Evolutionary conservation across 2,888 invertebrate species (phyloP).

Genomic region (Drosophila borealis): DNA sequence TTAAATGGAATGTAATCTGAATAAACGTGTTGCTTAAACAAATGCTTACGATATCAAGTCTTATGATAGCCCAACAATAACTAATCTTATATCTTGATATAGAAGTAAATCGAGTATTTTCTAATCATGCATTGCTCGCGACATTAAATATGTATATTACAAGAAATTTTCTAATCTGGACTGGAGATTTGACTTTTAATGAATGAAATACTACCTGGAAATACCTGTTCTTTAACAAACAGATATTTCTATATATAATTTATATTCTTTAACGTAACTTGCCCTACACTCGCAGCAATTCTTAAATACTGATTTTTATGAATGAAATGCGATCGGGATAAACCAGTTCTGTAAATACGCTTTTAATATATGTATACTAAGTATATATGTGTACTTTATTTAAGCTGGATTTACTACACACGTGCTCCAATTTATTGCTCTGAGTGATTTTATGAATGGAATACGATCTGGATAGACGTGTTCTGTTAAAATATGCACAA

Average conservation of each 20-base stretch:
- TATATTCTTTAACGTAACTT: background rate
- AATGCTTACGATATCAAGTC: background rate
- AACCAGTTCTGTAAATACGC: constrained; percentile 17
- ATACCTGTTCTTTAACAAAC: constrained; percentile 2
- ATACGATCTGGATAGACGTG: constrained; percentile 25
- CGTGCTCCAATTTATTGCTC: constrained; percentile 4
- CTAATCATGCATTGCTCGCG: background rate
- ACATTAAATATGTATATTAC: background rate
- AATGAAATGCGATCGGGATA: constrained; percentile 18
- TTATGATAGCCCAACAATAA: background rate
- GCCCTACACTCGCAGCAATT: background rate
- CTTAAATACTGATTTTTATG: constrained; percentile 8
- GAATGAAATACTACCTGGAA: background rate
- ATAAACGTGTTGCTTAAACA: constrained; percentile 4
- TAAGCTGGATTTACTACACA: background rate
- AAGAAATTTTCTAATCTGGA: constrained; percentile 21
- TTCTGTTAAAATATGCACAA: constrained; percentile 21
- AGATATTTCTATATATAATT: too few relatives aligned
- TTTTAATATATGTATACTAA: background rate
- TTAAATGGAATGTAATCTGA: constrained; percentile 1
- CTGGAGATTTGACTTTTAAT: constrained; percentile 1
- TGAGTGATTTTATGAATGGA: constrained; percentile 44
- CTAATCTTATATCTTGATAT: background rate
- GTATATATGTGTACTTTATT: background rate
- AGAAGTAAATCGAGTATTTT: background rate